Percentiles rank a stretch among this genome's conserved stretches.
Conservation (phyloP, 1,140 invertebrate species). For the Drosophila orosa region DNA sequence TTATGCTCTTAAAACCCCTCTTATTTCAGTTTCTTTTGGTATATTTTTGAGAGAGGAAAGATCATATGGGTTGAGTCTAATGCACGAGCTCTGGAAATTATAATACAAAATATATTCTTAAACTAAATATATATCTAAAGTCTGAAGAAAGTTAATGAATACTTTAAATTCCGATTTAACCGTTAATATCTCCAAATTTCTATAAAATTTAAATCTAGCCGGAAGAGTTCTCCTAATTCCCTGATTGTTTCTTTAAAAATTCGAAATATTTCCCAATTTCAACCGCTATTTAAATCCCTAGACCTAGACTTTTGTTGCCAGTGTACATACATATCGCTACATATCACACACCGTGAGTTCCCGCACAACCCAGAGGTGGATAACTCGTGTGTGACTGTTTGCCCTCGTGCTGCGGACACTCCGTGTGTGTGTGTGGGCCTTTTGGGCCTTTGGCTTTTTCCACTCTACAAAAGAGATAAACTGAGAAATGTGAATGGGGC, state of each 20-base stretch:
- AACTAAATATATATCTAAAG: too few species aligned
- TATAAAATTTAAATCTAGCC: not conserved
- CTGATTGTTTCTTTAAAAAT: too few species aligned
- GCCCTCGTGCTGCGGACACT: slow-evolving; percentile 34
- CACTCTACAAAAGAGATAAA: slow-evolving; percentile 58
- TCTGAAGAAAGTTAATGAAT: too few species aligned
- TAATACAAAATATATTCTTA: too few species aligned
- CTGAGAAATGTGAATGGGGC: slow-evolving; percentile 64
- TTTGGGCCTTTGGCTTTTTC: slow-evolving; percentile 68
- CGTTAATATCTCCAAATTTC: not conserved
- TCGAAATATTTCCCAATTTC: not conserved
- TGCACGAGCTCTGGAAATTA: too few species aligned
- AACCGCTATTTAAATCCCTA: not conserved
- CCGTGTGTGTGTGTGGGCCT: slow-evolving; percentile 22
- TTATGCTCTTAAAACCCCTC: too few species aligned
- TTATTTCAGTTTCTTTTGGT: too few species aligned
- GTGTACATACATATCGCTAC: slow-evolving; percentile 18
- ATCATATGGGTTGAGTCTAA: too few species aligned
- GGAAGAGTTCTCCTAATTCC: not conserved
- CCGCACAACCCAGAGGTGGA: slow-evolving; percentile 21
- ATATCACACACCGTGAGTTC: slow-evolving; percentile 18
- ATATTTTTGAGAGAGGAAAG: too few species aligned
- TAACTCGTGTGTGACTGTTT: slow-evolving; percentile 36
- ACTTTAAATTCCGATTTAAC: too few species aligned
- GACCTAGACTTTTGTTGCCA: not conserved